Evolutionary conservation across 2,888 invertebrate genomes (phyloP), one percentile per base, ranked within the genome.

Genomic region (Drosophila affinis): DNA sequence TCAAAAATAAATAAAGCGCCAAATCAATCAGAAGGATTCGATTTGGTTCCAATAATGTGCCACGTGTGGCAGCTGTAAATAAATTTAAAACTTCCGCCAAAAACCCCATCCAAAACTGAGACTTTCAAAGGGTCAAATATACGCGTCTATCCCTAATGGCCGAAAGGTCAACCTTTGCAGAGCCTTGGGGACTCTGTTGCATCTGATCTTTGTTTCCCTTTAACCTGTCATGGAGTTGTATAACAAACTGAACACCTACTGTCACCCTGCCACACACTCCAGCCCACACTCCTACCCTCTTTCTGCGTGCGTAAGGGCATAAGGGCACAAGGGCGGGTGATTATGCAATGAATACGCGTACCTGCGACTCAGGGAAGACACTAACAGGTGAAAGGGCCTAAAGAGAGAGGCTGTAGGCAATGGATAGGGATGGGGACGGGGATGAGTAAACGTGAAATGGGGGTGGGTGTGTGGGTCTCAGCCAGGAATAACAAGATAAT

Each of bases 401-500:
- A 39, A 14, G 34, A 34, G 10, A 12, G 10, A 12, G 48, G 9
- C 17, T 14, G 17, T 21, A 7, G 47, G 48, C 21, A 21, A 14
- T 21, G 12, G 48, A 29, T 32, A 7, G 7, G 14, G 2, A 6
- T 39, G 29, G 18, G 7, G 21, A 21, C n/a, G 9, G 44, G 17
- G 24, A 18, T 44, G 6, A 18, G 18, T 18, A 21, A 21, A 21
- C 3, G 21, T 29, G 29, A 29, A 29, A 29, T 29, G 29, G 60
- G 44, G 14, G 14, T 1, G 34, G 14, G 39, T 0, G 34, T 12
- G 12, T 34, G 39, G 14, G 14, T 14, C 1, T 14, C 39, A 14
- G 2, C 14, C 39, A 21, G 14, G 39, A 65, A 45, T 45, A 62
- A 61, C 39, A 61, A 60, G 53, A 54, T 54, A 67, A 58, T 67